phyloP scores from a whole-genome alignment of 2,113 vertebrate genomes.

The Danionella cerebrum region DNA sequence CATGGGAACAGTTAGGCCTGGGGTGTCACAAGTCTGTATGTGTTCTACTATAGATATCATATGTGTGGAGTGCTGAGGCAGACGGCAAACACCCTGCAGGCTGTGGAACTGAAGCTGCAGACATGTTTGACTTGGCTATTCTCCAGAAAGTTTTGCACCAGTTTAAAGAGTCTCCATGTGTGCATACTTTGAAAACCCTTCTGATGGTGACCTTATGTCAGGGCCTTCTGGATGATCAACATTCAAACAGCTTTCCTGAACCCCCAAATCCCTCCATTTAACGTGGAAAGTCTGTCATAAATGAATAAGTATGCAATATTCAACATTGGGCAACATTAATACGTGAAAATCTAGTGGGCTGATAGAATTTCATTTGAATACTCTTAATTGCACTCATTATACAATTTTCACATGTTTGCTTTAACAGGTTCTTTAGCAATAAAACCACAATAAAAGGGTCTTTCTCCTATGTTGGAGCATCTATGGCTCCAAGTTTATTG shows the following conservation, averaged over 20 bases:
- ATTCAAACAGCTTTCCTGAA: background rate
- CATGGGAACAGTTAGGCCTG: conserved; percentile 40
- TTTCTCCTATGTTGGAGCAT: too few relatives aligned
- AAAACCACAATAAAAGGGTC: too few relatives aligned
- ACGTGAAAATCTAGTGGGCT: background rate
- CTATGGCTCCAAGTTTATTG: too few relatives aligned
- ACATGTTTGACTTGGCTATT: conserved; percentile 58
- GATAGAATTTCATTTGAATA: background rate
- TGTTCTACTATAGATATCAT: conserved; percentile 37
- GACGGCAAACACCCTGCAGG: conserved; percentile 38
- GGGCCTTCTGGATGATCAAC: background rate
- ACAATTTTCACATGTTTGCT: too few relatives aligned
- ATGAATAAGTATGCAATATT: background rate
- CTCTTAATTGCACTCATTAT: background rate
- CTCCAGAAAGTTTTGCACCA: conserved; percentile 46
- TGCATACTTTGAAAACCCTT: conserved; percentile 22
- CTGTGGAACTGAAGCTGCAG: conserved; percentile 36
- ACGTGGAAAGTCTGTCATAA: conserved; percentile 27
- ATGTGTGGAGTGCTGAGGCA: conserved; percentile 20
- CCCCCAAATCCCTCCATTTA: background rate
- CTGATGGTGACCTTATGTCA: background rate
- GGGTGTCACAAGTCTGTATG: conserved; percentile 39
- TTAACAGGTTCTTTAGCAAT: too few relatives aligned
- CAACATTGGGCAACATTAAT: background rate
- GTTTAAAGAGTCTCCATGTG: conserved; percentile 41